Conservation (phyloP, 2,797 vertebrate genomes). For the Peromyscus nudipes region DNA sequence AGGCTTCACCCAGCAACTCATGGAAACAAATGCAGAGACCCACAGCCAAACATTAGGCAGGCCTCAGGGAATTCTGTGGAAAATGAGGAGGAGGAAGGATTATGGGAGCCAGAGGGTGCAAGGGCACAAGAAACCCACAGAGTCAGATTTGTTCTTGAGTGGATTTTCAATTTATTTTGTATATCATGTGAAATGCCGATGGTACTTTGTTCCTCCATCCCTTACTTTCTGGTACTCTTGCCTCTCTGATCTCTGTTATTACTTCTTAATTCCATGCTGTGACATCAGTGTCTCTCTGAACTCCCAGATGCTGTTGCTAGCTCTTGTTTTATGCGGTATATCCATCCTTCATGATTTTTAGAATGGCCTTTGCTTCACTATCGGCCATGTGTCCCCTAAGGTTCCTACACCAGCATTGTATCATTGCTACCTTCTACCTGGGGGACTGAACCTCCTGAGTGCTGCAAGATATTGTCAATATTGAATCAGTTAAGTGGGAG, state of each 20-base stretch:
- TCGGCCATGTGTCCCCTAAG: neutral
- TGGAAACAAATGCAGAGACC: neutral
- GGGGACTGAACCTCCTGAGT: neutral
- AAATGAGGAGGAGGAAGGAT: neutral
- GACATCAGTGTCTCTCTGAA: neutral
- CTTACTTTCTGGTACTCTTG: neutral
- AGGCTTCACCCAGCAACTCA: neutral
- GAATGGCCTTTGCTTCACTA: neutral
- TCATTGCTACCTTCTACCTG: fast-evolving
- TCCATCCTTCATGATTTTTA: neutral
- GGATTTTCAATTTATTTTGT: neutral
- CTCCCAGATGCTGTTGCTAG: neutral
- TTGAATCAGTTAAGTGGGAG: neutral
- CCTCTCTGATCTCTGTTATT: neutral
- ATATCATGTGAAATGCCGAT: neutral
- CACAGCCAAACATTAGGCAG: neutral
- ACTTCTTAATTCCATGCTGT: neutral
- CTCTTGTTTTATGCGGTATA: too few species aligned
- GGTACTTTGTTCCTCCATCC: neutral
- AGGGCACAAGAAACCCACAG: neutral
- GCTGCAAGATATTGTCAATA: neutral
- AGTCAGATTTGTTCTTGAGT: neutral
- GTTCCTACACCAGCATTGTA: fast-evolving
- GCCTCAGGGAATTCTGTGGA: neutral
- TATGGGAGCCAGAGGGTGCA: neutral